Base-by-base conservation (phyloP, 2,888 invertebrate genomes). In the Trisateles emortualis region DNA sequence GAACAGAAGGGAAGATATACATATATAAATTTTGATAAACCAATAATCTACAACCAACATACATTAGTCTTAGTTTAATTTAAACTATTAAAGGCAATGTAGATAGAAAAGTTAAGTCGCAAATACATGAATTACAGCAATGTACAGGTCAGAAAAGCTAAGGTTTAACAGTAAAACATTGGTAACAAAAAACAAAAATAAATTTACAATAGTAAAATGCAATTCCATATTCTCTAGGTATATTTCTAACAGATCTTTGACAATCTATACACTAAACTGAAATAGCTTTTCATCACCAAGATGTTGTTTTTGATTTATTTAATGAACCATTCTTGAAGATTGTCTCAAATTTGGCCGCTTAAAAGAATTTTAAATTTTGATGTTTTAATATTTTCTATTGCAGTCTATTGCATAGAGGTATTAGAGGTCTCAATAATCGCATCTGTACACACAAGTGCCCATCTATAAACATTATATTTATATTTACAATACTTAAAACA, bases 401-500 rank as follows among this genome's bases (percentile, higher is more conserved):
- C 63, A 51, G 52, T 68, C 72, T 62, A 72, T 53, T 64, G 52
- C 26, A 45, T 59, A 75, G 63, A 72, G 68, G 75, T 39, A 26
- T 55, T 59, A 75, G 63, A 72, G 68, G 75, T 39, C 30, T 55
- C 41, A 58, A 60, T 64, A 81, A 81, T 78, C 79, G 78, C 82
- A 80, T 78, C 78, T 71, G 78, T 81, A 82, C 81, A 76, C 85
- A 86, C 86, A 86, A 84, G 86, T 86, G 86, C 79, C 70, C 69
- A 72, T 79, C 80, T 75, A 75, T 74, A 76, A 84, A 79, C 79
- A 77, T 86, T 79, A 83, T 79, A 74, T 84, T 87, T 85, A 86
- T 92, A 92, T 92, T 86, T 92, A 92, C 92, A 91, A 76, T 78
- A 81, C 84, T 88, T 63, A 60, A 88, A 84, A 90, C 90, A 90